These are phyloP conservation scores for Oreochromis mossambicus DNA, from an alignment of 2,797 vertebrate species.

Conservation along the genomic window DNA sequence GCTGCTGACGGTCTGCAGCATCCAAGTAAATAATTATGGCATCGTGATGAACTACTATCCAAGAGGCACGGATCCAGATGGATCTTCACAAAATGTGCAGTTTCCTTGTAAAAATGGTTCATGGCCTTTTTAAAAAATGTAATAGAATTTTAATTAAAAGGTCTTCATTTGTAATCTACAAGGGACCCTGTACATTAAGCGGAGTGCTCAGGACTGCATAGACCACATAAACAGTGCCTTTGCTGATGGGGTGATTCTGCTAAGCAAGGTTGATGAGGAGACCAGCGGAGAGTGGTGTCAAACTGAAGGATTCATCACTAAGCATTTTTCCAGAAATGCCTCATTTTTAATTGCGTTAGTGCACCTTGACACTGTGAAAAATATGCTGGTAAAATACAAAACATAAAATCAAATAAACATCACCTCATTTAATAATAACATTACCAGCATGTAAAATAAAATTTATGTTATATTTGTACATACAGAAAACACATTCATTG, in stretches of 20 bases:
- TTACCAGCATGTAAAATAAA: no score
- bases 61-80: neutral
- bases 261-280: fast-evolving
- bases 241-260: neutral
- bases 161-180: neutral
- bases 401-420: neutral
- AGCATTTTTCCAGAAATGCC: neutral
- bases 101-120: neutral
- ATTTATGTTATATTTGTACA: neutral
- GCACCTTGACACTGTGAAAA: neutral
- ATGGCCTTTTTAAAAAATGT: neutral
- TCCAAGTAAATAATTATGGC: neutral
- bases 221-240: no score
- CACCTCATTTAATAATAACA: no score
- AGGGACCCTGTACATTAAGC: slow-evolving; percentile 23
- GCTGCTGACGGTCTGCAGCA: neutral
- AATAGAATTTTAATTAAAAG: neutral
- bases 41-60: neutral
- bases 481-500: no score
- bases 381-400: neutral
- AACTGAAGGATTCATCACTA: neutral
- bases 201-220: neutral
- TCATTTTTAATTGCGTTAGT: neutral
- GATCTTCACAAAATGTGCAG: neutral
- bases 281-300: slow-evolving; percentile 29